A percentile compares a stretch with the other conserved stretches of the same genome.
These are phyloP conservation scores for Mycteria americana DNA, from an alignment of 2,797 vertebrate genomes.

Conservation along the genomic window DNA sequence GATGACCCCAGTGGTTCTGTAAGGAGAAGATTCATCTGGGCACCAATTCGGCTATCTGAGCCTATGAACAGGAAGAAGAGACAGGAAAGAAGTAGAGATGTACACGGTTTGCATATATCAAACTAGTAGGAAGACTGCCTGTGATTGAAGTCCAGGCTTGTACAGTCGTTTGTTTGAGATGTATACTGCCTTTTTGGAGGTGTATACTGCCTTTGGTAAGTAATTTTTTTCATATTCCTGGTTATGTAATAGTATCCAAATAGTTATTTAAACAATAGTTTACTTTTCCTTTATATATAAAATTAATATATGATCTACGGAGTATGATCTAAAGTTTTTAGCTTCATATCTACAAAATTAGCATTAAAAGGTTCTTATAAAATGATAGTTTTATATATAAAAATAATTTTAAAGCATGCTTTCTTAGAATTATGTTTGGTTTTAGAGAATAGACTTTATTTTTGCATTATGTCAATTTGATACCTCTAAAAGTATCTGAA, in stretches of 20 bases:
- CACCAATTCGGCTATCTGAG: not conserved
- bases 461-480: not conserved
- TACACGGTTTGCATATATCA: rapidly evolving
- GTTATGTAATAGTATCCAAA: not conserved
- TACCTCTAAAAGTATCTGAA: not conserved
- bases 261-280: not conserved
- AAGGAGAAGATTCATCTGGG: not conserved
- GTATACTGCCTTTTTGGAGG: not conserved
- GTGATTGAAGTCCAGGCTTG: not conserved
- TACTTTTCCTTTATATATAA: not conserved
- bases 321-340: not conserved
- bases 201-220: not conserved
- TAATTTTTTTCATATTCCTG: not conserved
- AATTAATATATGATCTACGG: not conserved
- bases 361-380: not conserved
- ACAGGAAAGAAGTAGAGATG: not conserved
- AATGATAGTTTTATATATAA: not conserved
- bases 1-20: not conserved
- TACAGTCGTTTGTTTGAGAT: not conserved
- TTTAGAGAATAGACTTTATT: not conserved
- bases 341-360: not conserved
- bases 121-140: not conserved
- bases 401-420: not conserved
- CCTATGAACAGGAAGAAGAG: not conserved
- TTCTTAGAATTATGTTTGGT: not conserved